Evolutionary conservation across 2,888 invertebrate genomes (phyloP).

Genomic region (Ophion ellenae): DNA sequence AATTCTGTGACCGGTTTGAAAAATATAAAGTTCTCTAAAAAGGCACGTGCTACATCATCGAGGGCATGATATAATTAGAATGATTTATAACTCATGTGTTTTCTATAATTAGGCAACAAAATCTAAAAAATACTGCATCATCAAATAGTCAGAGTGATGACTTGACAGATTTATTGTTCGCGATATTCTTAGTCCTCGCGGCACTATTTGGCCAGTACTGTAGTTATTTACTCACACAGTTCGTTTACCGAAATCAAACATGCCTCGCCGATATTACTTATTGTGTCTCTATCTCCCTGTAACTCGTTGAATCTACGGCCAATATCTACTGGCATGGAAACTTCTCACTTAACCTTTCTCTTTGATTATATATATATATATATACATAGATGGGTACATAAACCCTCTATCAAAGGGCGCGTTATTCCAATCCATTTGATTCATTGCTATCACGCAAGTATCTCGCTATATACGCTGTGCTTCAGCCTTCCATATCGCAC

Average conservation of each 20-base stretch:
- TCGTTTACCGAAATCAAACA: slow-evolving; percentile 7
- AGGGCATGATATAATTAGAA: too few species aligned
- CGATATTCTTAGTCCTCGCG: too few species aligned
- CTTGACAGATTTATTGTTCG: too few species aligned
- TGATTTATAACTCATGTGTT: too few species aligned
- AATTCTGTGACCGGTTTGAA: too few species aligned
- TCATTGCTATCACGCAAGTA: slow-evolving; percentile 44
- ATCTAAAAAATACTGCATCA: too few species aligned
- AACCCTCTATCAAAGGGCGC: slow-evolving; percentile 10
- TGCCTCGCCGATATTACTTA: slow-evolving; percentile 14
- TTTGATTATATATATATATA: background rate
- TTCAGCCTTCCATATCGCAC: background rate
- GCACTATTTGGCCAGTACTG: background rate
- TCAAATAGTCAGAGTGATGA: too few species aligned
- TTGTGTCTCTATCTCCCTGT: background rate
- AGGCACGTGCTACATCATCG: too few species aligned
- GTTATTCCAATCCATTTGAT: slow-evolving; percentile 58
- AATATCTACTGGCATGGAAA: slow-evolving; percentile 34
- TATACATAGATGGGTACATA: background rate
- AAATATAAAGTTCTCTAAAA: too few species aligned
- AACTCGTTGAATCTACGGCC: slow-evolving; percentile 16
- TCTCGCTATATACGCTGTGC: slow-evolving; percentile 10
- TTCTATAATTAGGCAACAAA: too few species aligned
- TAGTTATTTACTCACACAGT: slow-evolving; percentile 4
- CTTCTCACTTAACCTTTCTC: slow-evolving; percentile 38